phyloP scores from a whole-genome alignment of 2,888 invertebrate species.

The Fragum sueziense region DNA sequence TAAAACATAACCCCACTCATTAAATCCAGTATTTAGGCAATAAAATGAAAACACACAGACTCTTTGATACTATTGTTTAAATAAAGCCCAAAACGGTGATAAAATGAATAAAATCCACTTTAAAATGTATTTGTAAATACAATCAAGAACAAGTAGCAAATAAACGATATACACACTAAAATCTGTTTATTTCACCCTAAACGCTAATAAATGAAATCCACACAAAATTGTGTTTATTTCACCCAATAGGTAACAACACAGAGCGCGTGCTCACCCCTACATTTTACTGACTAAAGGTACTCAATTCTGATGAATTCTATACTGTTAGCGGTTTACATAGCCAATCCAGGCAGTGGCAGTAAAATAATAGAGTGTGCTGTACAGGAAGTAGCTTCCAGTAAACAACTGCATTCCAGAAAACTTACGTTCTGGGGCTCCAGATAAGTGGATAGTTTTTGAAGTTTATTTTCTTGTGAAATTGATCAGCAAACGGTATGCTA shows the following conservation, averaged over 20 bases:
- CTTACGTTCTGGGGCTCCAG: too few relatives aligned
- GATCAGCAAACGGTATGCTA: too few relatives aligned
- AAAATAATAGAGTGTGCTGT: too few relatives aligned
- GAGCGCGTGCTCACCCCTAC: constrained; percentile 10
- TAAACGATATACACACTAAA: neutral
- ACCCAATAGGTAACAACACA: neutral
- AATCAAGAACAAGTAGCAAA: neutral
- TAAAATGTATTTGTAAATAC: constrained; percentile 10
- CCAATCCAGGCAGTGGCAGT: too few relatives aligned
- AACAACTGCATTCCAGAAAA: constrained; percentile 19
- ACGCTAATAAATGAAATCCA: constrained; percentile 7
- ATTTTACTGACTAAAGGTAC: too few relatives aligned
- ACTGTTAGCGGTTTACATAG: too few relatives aligned
- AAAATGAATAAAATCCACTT: neutral
- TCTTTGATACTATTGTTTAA: too few relatives aligned
- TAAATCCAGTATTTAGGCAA: neutral
- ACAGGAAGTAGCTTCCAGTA: constrained; percentile 11
- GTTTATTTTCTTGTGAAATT: too few relatives aligned
- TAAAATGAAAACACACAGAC: neutral
- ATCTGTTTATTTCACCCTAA: neutral
- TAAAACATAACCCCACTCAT: neutral
- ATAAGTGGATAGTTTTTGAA: too few relatives aligned
- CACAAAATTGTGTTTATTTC: constrained; percentile 17
- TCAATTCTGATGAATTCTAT: too few relatives aligned
- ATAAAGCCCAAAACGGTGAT: too few relatives aligned